Conservation (phyloP, 2,113 vertebrate genomes). For the Dolichallabes microphthalmus region DNA sequence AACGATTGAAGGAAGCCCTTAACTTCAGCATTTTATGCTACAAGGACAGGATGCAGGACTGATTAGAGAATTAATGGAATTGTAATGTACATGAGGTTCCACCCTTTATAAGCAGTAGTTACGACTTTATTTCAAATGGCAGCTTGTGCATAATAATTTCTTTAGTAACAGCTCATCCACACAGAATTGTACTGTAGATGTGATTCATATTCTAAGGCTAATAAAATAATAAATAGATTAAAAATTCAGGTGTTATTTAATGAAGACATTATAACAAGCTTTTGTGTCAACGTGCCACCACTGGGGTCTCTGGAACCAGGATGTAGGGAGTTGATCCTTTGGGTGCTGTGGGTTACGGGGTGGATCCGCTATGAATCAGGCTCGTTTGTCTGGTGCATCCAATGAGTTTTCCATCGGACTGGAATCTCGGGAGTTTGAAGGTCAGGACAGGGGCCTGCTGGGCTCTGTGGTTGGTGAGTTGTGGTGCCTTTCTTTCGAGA, state of each 20-base stretch:
- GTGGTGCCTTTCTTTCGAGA: too few relatives aligned
- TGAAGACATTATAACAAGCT: background rate
- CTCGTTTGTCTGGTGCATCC: too few relatives aligned
- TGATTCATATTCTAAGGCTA: background rate
- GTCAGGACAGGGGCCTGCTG: too few relatives aligned
- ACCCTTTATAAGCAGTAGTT: background rate
- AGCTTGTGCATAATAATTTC: background rate
- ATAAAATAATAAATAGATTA: background rate
- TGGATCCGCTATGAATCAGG: too few relatives aligned
- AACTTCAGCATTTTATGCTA: background rate
- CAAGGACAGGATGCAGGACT: background rate
- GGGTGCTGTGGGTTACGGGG: too few relatives aligned
- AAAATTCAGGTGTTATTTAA: background rate
- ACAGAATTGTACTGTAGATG: background rate
- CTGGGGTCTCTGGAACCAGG: too few relatives aligned
- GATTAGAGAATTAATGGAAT: background rate
- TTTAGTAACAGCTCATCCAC: background rate
- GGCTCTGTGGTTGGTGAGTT: too few relatives aligned
- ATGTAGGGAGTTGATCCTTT: too few relatives aligned
- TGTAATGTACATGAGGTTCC: background rate
- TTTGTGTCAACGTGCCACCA: too few relatives aligned
- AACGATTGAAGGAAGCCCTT: background rate
- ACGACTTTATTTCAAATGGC: background rate
- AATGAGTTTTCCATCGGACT: too few relatives aligned
- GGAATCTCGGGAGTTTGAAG: too few relatives aligned